Percentiles rank a stretch among this genome's conserved stretches.
phyloP scores from a whole-genome alignment of 2,797 vertebrate genomes.

The Anabas testudineus region DNA sequence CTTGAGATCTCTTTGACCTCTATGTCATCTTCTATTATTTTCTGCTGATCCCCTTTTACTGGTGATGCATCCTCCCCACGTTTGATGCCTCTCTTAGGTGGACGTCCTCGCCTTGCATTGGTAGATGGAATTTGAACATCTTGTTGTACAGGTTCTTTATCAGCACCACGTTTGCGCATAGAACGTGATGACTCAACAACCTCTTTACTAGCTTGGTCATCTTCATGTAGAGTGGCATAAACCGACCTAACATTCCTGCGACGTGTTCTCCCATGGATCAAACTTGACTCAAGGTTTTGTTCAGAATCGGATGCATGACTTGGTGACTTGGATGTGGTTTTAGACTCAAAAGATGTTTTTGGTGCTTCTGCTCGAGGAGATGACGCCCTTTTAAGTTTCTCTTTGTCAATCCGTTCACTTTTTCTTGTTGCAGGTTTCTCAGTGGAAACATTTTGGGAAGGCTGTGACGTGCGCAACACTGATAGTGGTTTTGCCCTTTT shows the following conservation, averaged over 20 bases:
- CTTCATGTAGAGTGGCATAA: conserved; percentile 93
- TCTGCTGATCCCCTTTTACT: conserved; percentile 84
- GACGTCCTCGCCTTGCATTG: conserved; percentile 81
- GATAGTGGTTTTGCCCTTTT: conserved; percentile 90
- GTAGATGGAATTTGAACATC: conserved; percentile 83
- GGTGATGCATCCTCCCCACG: conserved; percentile 87
- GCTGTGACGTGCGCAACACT: conserved; percentile 78
- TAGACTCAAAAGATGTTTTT: conserved; percentile 85
- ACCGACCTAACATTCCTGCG: conserved; percentile 96
- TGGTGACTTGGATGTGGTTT: conserved; percentile 90
- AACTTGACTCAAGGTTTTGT: conserved; percentile 86
- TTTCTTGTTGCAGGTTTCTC: conserved; percentile 95
- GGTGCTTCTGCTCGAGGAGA: conserved; percentile 91
- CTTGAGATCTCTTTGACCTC: conserved; percentile 85
- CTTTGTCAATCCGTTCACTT: conserved; percentile 95
- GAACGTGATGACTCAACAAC: conserved; percentile 87
- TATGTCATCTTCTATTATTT: conserved; percentile 84
- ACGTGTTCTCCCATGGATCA: conserved; percentile 90
- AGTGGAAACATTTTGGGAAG: conserved; percentile 62
- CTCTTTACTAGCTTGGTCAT: conserved; percentile 90
- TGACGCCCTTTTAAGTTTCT: conserved; percentile 92
- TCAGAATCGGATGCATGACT: conserved; percentile 88
- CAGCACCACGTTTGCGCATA: conserved; percentile 90
- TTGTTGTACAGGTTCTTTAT: conserved; percentile 88
- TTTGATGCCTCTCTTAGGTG: conserved; percentile 90